Conservation (phyloP, 2,797 vertebrate species). For the Danio aesculapii region DNA sequence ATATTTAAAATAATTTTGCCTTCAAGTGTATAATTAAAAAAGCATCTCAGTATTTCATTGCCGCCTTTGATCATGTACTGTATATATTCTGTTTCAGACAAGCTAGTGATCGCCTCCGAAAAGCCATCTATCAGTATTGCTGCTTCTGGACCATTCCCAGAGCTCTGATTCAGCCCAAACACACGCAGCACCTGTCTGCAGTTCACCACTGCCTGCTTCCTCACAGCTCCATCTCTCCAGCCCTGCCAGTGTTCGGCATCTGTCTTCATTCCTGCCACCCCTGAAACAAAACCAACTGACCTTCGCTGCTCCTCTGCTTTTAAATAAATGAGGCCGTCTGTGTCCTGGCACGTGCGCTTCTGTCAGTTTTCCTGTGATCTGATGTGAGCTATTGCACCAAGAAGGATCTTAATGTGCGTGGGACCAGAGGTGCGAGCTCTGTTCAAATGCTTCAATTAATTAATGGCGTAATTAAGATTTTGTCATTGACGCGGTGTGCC, state of each 20-base stretch:
- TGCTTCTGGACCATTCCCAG: neutral
- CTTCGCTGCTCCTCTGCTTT: slow-evolving; percentile 28
- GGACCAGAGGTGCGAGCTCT: slow-evolving; percentile 86
- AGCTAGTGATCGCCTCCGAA: neutral
- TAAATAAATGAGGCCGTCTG: slow-evolving; percentile 39
- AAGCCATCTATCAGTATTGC: neutral
- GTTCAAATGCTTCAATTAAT: slow-evolving; percentile 98
- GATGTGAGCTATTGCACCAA: slow-evolving; percentile 81
- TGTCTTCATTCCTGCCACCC: slow-evolving; percentile 45
- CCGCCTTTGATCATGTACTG: too few relatives aligned
- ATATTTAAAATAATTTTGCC: too few relatives aligned
- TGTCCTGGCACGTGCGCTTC: slow-evolving; percentile 7
- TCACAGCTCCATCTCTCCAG: neutral
- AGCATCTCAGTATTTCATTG: too few relatives aligned
- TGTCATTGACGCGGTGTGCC: slow-evolving; percentile 96
- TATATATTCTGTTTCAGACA: neutral
- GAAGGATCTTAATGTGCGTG: slow-evolving; percentile 90
- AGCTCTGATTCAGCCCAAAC: neutral
- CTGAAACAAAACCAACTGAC: slow-evolving; percentile 45
- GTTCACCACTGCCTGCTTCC: neutral
- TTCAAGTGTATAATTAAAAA: too few relatives aligned
- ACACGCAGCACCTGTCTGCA: slow-evolving; percentile 4
- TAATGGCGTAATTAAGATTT: slow-evolving; percentile 99
- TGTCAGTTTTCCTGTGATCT: slow-evolving; percentile 1
- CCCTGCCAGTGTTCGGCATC: slow-evolving; percentile 23